Percentiles rank a stretch among this genome's conserved stretches.
phyloP scores from a whole-genome alignment of 2,797 vertebrate genomes.

The Pipistrellus pipistrellus region DNA sequence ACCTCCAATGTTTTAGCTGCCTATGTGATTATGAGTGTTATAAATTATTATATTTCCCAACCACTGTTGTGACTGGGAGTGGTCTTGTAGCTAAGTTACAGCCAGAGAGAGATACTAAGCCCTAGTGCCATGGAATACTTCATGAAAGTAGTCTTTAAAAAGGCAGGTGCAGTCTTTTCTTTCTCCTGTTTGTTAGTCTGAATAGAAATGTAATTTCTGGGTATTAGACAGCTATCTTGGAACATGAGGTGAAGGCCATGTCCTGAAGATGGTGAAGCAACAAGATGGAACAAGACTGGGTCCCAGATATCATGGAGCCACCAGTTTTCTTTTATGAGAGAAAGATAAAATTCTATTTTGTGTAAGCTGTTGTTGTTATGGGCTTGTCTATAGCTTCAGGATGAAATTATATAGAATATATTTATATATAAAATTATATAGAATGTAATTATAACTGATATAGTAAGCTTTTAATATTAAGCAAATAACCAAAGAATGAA shows the following conservation, averaged over 20 bases:
- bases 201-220: neutral
- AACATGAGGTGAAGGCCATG: neutral
- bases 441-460: neutral
- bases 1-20: neutral
- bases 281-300: neutral
- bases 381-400: neutral
- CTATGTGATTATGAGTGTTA: neutral
- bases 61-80: neutral
- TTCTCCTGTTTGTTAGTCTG: neutral
- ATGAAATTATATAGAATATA: neutral
- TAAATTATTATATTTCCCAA: neutral
- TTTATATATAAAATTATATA: neutral
- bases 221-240: neutral
- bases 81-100: neutral
- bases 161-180: neutral
- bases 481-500: neutral
- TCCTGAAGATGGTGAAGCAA: neutral
- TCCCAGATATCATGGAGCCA: neutral
- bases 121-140: neutral
- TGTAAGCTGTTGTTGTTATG: neutral
- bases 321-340: neutral
- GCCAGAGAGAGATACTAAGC: neutral
- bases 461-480: constrained; percentile 19
- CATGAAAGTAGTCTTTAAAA: neutral
- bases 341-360: constrained; percentile 5